Percentiles rank a stretch among this genome's conserved stretches.
phyloP scores from a whole-genome alignment of 2,113 vertebrate species.

The Lanius ludovicianus region DNA sequence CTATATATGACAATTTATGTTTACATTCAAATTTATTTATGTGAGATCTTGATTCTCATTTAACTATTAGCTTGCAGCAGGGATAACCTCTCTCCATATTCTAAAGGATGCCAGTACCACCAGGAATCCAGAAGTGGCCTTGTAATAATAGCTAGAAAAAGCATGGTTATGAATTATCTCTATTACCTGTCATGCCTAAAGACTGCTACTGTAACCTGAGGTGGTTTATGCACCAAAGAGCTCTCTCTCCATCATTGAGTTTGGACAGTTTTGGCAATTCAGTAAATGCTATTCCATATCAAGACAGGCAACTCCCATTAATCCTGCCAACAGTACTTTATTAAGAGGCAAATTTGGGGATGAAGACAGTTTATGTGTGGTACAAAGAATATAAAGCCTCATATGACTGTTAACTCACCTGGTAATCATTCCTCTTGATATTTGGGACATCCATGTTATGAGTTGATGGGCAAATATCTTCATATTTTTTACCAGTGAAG shows the following conservation, averaged over 20 bases:
- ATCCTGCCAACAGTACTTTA: not conserved
- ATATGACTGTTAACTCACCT: conserved; percentile 73
- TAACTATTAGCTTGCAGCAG: not conserved
- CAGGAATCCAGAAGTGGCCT: not conserved
- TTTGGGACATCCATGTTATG: conserved; percentile 99
- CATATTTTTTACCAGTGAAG: conserved; percentile 97
- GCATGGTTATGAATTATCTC: not conserved
- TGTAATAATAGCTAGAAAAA: not conserved
- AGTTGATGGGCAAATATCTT: conserved; percentile 98
- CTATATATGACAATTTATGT: not conserved
- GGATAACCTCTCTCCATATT: not conserved
- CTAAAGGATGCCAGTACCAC: not conserved
- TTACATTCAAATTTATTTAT: not conserved
- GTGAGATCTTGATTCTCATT: not conserved
- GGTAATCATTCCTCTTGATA: conserved; percentile 95
- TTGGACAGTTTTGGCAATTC: not conserved
- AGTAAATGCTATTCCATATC: not conserved
- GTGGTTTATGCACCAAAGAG: not conserved
- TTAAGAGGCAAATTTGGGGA: not conserved
- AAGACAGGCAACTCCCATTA: not conserved
- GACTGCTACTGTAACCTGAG: not conserved
- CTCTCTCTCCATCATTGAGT: not conserved
- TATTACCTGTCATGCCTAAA: not conserved
- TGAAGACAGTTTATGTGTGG: not conserved
- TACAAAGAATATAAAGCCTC: not conserved